phyloP scores from a whole-genome alignment of 64 coral and sea anemone species.

The Acropora tenuis region DNA sequence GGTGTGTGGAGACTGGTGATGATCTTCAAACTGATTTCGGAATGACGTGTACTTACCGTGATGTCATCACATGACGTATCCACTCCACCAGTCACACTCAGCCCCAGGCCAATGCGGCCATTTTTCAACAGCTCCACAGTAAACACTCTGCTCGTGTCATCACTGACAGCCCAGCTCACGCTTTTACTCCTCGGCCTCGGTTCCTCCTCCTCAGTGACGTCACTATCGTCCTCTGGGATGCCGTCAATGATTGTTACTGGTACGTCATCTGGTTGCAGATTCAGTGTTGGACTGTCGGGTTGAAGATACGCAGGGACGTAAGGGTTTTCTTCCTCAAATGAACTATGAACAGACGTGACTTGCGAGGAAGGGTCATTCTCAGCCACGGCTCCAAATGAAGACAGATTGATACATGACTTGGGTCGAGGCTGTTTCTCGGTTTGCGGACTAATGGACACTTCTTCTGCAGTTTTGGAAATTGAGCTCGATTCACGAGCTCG shows the following conservation, averaged over 20 bases:
- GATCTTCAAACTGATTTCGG: too few relatives aligned
- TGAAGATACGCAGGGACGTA: conserved; percentile 56
- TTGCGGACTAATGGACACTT: conserved; percentile 58
- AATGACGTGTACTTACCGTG: conserved; percentile 49
- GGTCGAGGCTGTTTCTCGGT: conserved; percentile 45
- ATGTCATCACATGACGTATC: conserved; percentile 70
- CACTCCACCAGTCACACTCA: conserved; percentile 78
- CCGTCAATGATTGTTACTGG: conserved; percentile 92
- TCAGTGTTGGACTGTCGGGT: conserved; percentile 75
- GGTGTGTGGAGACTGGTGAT: too few relatives aligned
- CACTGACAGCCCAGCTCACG: conserved; percentile 74
- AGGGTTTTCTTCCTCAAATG: conserved; percentile 57
- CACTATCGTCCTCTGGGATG: conserved; percentile 68
- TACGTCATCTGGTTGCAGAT: conserved; percentile 76
- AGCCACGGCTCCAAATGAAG: conserved; percentile 72
- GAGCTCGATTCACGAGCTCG: conserved; percentile 80
- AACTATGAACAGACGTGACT: conserved; percentile 21
- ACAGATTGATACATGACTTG: conserved; percentile 62
- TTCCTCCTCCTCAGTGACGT: conserved; percentile 22
- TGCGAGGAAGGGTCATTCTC: conserved; percentile 44
- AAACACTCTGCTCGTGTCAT: conserved; percentile 60
- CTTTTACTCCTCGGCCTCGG: conserved; percentile 61
- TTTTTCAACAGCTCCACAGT: conserved; percentile 85
- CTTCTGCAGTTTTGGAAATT: conserved; percentile 73
- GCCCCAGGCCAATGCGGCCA: conserved; percentile 62